Conservation (phyloP, 2,888 invertebrate genomes). For the Ochropleura plecta region DNA sequence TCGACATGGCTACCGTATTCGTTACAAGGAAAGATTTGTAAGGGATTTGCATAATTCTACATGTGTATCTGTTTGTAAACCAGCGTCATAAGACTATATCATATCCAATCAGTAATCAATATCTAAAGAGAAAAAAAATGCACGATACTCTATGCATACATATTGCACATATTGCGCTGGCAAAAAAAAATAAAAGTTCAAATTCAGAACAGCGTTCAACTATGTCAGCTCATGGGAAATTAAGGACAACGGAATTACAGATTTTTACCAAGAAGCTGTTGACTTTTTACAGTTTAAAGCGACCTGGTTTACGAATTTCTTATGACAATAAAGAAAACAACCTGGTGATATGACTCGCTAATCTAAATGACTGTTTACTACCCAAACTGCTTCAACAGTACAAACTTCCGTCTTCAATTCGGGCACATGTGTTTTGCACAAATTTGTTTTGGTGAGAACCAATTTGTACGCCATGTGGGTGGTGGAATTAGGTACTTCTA, state of each 20-base stretch:
- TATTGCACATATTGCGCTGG: conserved; percentile 4
- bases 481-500: conserved; percentile 72
- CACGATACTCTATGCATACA: conserved; percentile 24
- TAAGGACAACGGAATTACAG: conserved; percentile 50
- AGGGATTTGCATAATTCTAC: conserved; percentile 81
- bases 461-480: conserved; percentile 82
- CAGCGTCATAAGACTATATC: conserved; percentile 47
- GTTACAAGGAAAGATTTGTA: conserved; percentile 72
- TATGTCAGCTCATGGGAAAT: conserved; percentile 47
- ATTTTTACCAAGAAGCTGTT: conserved; percentile 57
- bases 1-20: conserved; percentile 68
- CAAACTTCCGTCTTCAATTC: conserved; percentile 68
- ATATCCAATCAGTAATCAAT: conserved; percentile 46
- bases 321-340: conserved; percentile 12
- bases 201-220: conserved; percentile 40
- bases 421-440: conserved; percentile 73
- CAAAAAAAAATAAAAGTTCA: conserved; percentile 43
- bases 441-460: conserved; percentile 74
- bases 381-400: conserved; percentile 16
- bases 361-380: conserved; percentile 25
- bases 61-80: conserved; percentile 69
- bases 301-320: conserved; percentile 35
- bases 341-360: conserved; percentile 21
- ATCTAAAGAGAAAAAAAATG: conserved; percentile 21
- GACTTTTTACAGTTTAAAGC: conserved; percentile 38